Evolutionary conservation across 1,140 invertebrate species (phyloP), one percentile per base, ranked within the genome.

Genomic region (Alviniconcha marisindica): DNA sequence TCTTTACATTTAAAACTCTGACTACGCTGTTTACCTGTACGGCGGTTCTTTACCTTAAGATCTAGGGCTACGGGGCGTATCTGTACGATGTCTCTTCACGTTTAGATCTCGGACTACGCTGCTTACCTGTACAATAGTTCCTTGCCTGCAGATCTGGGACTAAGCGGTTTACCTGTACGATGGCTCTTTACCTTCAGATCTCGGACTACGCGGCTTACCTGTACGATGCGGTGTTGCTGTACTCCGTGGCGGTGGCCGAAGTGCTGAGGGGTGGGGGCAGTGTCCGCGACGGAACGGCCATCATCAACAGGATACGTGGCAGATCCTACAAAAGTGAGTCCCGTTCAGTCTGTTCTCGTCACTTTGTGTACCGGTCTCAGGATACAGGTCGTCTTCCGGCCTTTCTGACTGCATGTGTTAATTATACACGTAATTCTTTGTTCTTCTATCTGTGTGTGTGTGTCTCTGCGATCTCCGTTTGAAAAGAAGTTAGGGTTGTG

Each of bases 51-150:
- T n/a, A n/a, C n/a, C n/a, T n/a, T n/a, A n/a, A n/a, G n/a, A n/a
- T n/a, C n/a, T n/a, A n/a, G n/a, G n/a, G n/a, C n/a, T n/a, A n/a
- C n/a, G n/a, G n/a, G n/a, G n/a, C n/a, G n/a, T n/a, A n/a, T n/a
- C n/a, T n/a, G n/a, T n/a, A n/a, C n/a, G n/a, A n/a, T n/a, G n/a
- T n/a, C n/a, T n/a, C n/a, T n/a, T n/a, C n/a, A n/a, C n/a, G 76
- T 96, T 42, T 87, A 97, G 93, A 96, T 99, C 14, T 96, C 97
- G 15, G 96, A 99, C 77, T 97, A 98, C 91, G 98, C 98, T 21
- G 97, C 98, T 1, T 98, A 99, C 93, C 94, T 99, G 56, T 99
- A 99, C 92, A 98, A 99, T 94, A n/a, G n/a, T n/a, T n/a, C n/a
- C n/a, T n/a, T n/a, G n/a, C n/a, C n/a, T n/a, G n/a, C n/a, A n/a